Conservation (phyloP, 2,888 invertebrate species). For the Drosophila rellima region DNA sequence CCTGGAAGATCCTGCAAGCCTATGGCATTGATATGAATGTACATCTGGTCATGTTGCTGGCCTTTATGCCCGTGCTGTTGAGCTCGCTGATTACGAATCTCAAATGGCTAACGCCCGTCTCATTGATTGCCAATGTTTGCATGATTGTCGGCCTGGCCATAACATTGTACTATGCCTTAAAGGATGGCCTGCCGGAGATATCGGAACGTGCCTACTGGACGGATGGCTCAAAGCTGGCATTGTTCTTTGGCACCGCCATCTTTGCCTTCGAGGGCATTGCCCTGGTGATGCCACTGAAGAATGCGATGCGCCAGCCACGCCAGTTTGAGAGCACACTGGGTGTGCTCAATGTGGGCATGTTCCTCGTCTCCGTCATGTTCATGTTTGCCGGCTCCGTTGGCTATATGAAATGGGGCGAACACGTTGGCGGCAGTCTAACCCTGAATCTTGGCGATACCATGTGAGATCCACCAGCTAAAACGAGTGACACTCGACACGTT, state of each 20-base stretch:
- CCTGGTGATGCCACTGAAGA: constrained; percentile 96
- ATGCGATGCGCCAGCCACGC: constrained; percentile 93
- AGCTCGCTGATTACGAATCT: constrained; percentile 93
- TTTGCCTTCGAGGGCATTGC: constrained; percentile 99
- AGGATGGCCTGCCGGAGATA: constrained; percentile 90
- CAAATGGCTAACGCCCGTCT: constrained; percentile 95
- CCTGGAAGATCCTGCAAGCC: constrained; percentile 89
- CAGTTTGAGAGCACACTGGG: constrained; percentile 93
- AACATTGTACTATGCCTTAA: constrained; percentile 94
- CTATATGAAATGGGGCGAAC: constrained; percentile 94
- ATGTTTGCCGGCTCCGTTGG: constrained; percentile 94
- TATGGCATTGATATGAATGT: constrained; percentile 88
- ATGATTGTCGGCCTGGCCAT: constrained; percentile 94
- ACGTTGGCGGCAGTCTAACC: constrained; percentile 93
- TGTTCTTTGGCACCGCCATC: constrained; percentile 98
- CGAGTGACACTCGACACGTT: no score
- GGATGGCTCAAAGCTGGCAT: constrained; percentile 89
- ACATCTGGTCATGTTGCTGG: constrained; percentile 90
- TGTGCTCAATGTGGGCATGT: constrained; percentile 96
- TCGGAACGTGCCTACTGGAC: constrained; percentile 88
- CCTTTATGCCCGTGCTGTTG: constrained; percentile 91
- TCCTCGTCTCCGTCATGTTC: constrained; percentile 90
- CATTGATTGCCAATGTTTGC: constrained; percentile 94
- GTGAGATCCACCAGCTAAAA: no score
- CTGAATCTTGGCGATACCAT: constrained; percentile 90